These are phyloP conservation scores for Ichneumoninae sp. DNA, from an alignment of 2,888 invertebrate genomes.

Conservation along the genomic window DNA sequence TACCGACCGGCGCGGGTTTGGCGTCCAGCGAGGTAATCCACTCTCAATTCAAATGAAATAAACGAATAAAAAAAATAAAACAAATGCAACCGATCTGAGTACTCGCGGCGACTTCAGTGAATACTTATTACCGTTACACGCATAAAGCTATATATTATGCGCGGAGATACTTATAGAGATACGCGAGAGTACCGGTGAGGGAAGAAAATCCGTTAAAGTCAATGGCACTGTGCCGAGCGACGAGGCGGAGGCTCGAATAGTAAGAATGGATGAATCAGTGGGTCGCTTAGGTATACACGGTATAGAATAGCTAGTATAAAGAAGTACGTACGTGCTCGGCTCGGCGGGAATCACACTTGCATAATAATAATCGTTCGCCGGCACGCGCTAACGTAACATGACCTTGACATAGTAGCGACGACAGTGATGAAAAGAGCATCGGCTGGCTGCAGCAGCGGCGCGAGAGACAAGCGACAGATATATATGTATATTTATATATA, in stretches of 20 bases:
- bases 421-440: slow-evolving; percentile 52
- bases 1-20: no score
- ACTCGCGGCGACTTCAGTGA: neutral
- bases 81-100: neutral
- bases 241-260: slow-evolving; percentile 60
- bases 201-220: slow-evolving; percentile 66
- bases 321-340: slow-evolving; percentile 34
- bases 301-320: slow-evolving; percentile 60
- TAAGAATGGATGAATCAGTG: slow-evolving; percentile 67
- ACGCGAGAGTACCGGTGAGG: neutral
- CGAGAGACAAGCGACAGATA: neutral
- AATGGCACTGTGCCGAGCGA: slow-evolving; percentile 70
- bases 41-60: neutral
- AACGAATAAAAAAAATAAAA: neutral
- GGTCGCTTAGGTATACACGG: slow-evolving; percentile 44
- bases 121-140: neutral
- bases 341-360: slow-evolving; percentile 49
- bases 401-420: slow-evolving; percentile 73
- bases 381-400: slow-evolving; percentile 71
- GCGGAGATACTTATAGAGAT: neutral
- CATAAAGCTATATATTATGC: slow-evolving; percentile 4
- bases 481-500: neutral
- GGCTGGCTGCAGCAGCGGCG: neutral
- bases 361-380: slow-evolving; percentile 55
- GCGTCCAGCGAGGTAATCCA: no score